A percentile compares a stretch with the other conserved stretches of the same genome.
These are phyloP conservation scores for Brachionus paranguensis DNA, from an alignment of 1,140 invertebrate genomes.

Conservation along the genomic window DNA sequence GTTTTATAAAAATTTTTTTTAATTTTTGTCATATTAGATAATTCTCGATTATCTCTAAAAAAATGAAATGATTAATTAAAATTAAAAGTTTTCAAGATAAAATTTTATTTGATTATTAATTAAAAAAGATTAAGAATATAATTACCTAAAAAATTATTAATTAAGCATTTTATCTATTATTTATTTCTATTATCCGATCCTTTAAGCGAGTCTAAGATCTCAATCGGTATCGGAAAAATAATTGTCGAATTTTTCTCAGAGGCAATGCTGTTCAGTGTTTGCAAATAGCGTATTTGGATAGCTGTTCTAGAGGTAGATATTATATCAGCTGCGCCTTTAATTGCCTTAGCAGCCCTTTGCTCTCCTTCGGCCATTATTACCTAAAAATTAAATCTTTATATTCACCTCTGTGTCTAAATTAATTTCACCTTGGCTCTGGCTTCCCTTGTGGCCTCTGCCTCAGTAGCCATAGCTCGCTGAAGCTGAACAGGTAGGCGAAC, in stretches of 20 bases:
- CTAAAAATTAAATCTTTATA: not conserved
- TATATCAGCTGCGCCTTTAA: slow-evolving; percentile 38
- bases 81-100: too few species aligned
- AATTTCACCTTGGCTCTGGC: slow-evolving; percentile 46
- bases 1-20: too few species aligned
- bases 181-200: not conserved
- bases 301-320: slow-evolving; percentile 64
- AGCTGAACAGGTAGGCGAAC: slow-evolving; percentile 46
- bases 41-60: too few species aligned
- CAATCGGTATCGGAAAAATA: slow-evolving; percentile 39
- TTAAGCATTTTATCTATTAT: not conserved
- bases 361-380: slow-evolving; percentile 43
- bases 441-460: slow-evolving; percentile 50
- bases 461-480: slow-evolving; percentile 50
- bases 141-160: too few species aligned
- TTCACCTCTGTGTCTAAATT: not conserved
- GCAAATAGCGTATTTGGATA: slow-evolving; percentile 68
- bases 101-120: not conserved
- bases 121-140: not conserved
- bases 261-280: slow-evolving; percentile 87
- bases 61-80: too few species aligned
- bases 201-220: slow-evolving; percentile 1
- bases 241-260: slow-evolving; percentile 68
- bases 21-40: too few species aligned
- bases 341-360: slow-evolving; percentile 34